phyloP scores from a whole-genome alignment of 2,888 invertebrate species.

The Pandemis cinnamomeana region DNA sequence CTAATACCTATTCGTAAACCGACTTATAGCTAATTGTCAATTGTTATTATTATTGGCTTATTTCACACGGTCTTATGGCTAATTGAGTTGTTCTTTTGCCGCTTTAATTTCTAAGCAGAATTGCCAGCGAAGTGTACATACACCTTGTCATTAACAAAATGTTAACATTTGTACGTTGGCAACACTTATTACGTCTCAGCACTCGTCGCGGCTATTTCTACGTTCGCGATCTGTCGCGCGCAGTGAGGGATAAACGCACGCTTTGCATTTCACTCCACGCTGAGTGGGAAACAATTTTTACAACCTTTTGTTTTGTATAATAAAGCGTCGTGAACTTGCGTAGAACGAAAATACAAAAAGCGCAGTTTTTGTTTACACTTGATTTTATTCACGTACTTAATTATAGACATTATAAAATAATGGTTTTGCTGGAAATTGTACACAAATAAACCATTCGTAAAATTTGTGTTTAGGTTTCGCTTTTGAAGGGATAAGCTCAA shows the following conservation, averaged over 20 bases:
- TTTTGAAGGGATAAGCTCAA: too few species aligned
- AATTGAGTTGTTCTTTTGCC: too few species aligned
- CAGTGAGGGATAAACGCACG: constrained; percentile 25
- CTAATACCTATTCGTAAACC: too few species aligned
- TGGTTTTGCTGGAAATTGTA: too few species aligned
- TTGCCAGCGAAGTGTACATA: background rate
- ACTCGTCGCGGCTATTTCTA: constrained; percentile 23
- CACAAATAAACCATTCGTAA: too few species aligned
- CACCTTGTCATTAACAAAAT: background rate
- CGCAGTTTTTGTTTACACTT: background rate
- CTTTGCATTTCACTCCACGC: constrained; percentile 15
- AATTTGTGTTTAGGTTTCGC: too few species aligned
- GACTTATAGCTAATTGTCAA: too few species aligned
- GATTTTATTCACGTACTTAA: background rate
- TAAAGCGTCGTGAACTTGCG: constrained; percentile 9
- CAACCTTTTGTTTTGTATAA: constrained; percentile 19
- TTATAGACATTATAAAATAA: too few species aligned
- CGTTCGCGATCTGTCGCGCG: constrained; percentile 14
- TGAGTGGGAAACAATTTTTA: constrained; percentile 8
- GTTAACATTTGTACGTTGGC: constrained; percentile 20
- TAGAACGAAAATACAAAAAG: background rate
- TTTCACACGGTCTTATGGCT: too few species aligned
- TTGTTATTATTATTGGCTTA: too few species aligned
- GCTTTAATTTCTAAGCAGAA: background rate
- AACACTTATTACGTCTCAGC: constrained; percentile 28